Evolutionary conservation across 2,113 vertebrate species (phyloP), one percentile per base, ranked within the genome.

Genomic region (Pseudorectes ferrugineus): DNA sequence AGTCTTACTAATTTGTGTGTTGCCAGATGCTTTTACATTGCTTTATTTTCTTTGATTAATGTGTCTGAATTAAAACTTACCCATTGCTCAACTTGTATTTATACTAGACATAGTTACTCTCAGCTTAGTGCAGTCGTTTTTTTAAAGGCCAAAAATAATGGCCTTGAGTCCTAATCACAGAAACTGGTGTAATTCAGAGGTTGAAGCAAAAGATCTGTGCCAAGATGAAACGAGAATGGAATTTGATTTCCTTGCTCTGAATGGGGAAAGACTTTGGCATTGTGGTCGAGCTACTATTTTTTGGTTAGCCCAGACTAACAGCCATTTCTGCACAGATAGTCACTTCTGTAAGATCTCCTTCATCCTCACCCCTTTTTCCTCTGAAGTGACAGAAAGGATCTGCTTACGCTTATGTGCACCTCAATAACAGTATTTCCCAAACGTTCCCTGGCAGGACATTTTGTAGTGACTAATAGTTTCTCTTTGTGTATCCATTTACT

Each of bases 361-460:
- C 59, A 29, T 77, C 28, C 78, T 70, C 48, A 36, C 48, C 21
- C 36, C 14, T 55, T 55, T 91, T 80, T 54, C 38, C n/a, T 52
- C 68, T 90, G 72, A 59, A 92, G 35, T 93, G 88, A 81, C 92
- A 89, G 75, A 96, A 95, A 49, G 36, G 82, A 88, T 95, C 82
- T 94, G 61, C 88, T 94, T 48, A 94, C 11, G 36, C 90, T 84
- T 88, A 76, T 24, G 42, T 88, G 89, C 85, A 83, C 88, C 88
- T 89, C 89, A 94, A 43, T 94, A 80, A 71, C 55, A 42, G 68
- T 21, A n/a, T 74, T 95, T 92, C 52, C 83, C 73, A 84, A 78
- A 45, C 0, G 13, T 59, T 77, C 76, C 36, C 87, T 96, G 93
- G 92, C 90, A 95, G 75, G 40, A 94, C 57, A 52, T 92, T 92